Percentiles rank a stretch among this genome's conserved stretches.
Conservation (phyloP, 2,797 vertebrate genomes). For the Triplophysa yarkandensis region DNA sequence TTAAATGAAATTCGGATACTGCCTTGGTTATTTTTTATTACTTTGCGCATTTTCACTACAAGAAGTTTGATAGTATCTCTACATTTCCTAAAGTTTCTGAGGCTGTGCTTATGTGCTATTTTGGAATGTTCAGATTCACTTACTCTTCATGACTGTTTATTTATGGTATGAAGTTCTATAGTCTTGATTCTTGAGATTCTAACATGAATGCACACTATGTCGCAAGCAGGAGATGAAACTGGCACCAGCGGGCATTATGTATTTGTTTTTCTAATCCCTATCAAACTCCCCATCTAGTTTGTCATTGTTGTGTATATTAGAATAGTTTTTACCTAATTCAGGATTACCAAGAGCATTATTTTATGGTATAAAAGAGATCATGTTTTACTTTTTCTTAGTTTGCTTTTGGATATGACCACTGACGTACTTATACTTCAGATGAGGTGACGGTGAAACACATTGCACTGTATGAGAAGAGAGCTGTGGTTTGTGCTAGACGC, state of each 20-base stretch:
- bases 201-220: conserved; percentile 8
- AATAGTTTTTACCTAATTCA: conserved; percentile 18
- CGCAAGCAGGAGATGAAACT: conserved; percentile 12
- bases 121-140: not conserved
- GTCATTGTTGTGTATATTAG: conserved; percentile 6
- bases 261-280: conserved; percentile 15
- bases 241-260: conserved; percentile 35
- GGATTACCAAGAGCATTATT: conserved; percentile 21
- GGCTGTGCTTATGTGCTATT: not conserved
- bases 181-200: conserved; percentile 18
- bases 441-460: conserved; percentile 45
- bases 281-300: not conserved
- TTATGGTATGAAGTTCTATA: conserved; percentile 14
- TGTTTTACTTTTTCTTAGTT: conserved; percentile 32
- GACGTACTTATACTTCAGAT: conserved; percentile 58
- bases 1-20: not conserved
- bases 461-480: conserved; percentile 60
- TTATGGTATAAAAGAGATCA: conserved; percentile 36
- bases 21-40: not conserved
- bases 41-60: not conserved
- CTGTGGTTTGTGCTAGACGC: conserved; percentile 53
- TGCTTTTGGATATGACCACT: conserved; percentile 51
- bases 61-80: not conserved
- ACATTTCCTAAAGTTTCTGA: not conserved
- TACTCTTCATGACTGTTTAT: conserved; percentile 8